Evolutionary conservation across 2,888 invertebrate species (phyloP).

Genomic region (Brachypterus glaber): DNA sequence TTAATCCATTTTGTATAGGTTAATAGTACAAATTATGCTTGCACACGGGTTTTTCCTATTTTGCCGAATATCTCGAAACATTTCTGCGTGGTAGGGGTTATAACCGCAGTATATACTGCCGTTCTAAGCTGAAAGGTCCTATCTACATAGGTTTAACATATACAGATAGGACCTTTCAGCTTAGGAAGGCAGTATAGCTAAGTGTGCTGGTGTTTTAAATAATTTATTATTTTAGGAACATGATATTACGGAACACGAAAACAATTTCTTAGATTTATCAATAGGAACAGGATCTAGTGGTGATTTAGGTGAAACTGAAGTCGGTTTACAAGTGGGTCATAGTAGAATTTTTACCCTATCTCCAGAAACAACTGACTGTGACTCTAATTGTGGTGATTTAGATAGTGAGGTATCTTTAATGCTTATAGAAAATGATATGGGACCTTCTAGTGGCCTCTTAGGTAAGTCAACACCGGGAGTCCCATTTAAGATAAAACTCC

Average conservation of each 20-base stretch:
- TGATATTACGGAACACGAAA: conserved; percentile 46
- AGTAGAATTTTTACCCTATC: conserved; percentile 82
- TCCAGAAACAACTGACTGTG: conserved; percentile 88
- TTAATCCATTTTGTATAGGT: too few species aligned
- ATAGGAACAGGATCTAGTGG: conserved; percentile 55
- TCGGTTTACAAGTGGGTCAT: conserved; percentile 55
- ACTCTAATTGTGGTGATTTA: conserved; percentile 76
- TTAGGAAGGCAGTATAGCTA: too few species aligned
- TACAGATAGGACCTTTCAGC: too few species aligned
- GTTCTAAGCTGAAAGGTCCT: too few species aligned
- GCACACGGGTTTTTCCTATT: too few species aligned
- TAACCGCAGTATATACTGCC: too few species aligned
- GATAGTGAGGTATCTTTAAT: conserved; percentile 76
- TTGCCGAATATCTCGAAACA: too few species aligned
- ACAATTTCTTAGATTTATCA: conserved; percentile 51
- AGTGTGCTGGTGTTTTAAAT: too few species aligned
- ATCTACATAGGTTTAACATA: too few species aligned
- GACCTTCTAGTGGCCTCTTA: conserved; percentile 37
- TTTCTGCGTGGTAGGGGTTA: too few species aligned
- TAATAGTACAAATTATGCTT: too few species aligned
- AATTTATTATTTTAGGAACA: conserved; percentile 38
- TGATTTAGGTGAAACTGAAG: conserved; percentile 55
- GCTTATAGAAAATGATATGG: conserved; percentile 58
- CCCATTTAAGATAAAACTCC: background rate
- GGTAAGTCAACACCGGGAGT: conserved; percentile 26